Evolutionary conservation across 2,888 invertebrate species (phyloP).

Genomic region (Microplitis manilae): DNA sequence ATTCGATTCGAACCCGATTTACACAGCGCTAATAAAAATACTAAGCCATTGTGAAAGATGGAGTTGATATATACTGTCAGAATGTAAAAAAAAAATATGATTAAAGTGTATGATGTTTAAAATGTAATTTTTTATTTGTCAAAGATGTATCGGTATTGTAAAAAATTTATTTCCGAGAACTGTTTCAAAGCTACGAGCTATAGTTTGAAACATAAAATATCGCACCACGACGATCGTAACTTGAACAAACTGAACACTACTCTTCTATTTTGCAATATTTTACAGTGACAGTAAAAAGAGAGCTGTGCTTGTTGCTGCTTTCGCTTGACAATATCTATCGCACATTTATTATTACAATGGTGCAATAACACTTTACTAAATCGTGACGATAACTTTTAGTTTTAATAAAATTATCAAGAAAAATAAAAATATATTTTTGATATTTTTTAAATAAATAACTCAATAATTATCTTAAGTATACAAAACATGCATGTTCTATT

Average conservation of each 20-base stretch:
- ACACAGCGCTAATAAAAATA: too few relatives aligned
- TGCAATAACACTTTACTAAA: slow-evolving; percentile 11
- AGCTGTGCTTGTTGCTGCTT: slow-evolving; percentile 27
- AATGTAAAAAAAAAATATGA: neutral
- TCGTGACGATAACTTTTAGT: slow-evolving; percentile 13
- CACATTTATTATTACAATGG: slow-evolving; percentile 19
- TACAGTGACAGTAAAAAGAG: slow-evolving; percentile 33
- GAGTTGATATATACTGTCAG: neutral
- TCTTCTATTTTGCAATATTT: slow-evolving; percentile 33
- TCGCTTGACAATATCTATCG: slow-evolving; percentile 21
- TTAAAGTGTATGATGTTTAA: neutral
- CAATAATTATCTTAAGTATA: neutral
- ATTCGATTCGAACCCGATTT: too few relatives aligned
- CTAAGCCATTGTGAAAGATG: neutral
- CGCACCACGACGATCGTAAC: slow-evolving; percentile 35
- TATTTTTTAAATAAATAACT: neutral
- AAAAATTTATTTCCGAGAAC: slow-evolving; percentile 18
- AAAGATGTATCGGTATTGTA: neutral
- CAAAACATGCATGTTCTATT: neutral
- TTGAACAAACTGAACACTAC: slow-evolving; percentile 25
- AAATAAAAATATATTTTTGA: neutral
- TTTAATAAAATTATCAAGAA: slow-evolving; percentile 7
- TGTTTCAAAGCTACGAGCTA: slow-evolving; percentile 36
- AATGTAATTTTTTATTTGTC: neutral
- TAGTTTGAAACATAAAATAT: slow-evolving; percentile 31